Evolutionary conservation across 2,888 invertebrate species (phyloP).

Genomic region (Dryobotodes eremita): DNA sequence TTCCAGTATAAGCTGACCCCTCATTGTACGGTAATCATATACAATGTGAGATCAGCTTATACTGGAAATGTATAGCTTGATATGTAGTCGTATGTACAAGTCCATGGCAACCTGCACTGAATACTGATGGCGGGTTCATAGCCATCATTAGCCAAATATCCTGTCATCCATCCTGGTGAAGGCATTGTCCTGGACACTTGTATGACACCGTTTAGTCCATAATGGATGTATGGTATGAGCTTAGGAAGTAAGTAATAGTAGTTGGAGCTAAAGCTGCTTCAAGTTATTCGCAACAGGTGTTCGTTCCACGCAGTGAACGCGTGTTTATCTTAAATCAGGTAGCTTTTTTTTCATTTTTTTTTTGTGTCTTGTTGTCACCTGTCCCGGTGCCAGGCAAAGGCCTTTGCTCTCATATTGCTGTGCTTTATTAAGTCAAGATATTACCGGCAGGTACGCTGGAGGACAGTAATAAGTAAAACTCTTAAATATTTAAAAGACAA

Average conservation of each 20-base stretch:
- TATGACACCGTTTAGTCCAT: conserved; percentile 32
- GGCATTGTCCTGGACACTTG: conserved; percentile 40
- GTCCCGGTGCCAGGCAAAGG: neutral
- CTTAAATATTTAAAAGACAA: neutral
- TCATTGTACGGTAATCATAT: too few species aligned
- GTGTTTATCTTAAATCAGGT: conserved; percentile 24
- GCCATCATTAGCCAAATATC: conserved; percentile 42
- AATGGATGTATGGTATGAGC: neutral
- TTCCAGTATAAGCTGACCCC: too few species aligned
- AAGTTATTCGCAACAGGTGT: conserved; percentile 21
- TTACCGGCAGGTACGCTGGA: neutral
- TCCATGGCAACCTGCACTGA: conserved; percentile 14
- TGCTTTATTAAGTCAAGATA: neutral
- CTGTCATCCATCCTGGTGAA: conserved; percentile 19
- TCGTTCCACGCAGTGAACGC: neutral
- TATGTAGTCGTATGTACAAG: neutral
- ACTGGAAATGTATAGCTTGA: too few species aligned
- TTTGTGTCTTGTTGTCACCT: conserved; percentile 8
- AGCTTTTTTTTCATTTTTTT: neutral
- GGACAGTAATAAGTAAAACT: conserved; percentile 5
- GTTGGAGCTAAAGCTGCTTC: neutral
- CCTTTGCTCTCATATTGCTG: neutral
- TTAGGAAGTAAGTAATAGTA: conserved; percentile 33
- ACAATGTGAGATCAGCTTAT: too few species aligned
- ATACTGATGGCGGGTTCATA: conserved; percentile 39